A percentile compares a stretch with the other conserved stretches of the same genome.
These are phyloP conservation scores for Anarhynchus alexandrinus DNA, from an alignment of 2,113 vertebrate genomes.

Conservation along the genomic window DNA sequence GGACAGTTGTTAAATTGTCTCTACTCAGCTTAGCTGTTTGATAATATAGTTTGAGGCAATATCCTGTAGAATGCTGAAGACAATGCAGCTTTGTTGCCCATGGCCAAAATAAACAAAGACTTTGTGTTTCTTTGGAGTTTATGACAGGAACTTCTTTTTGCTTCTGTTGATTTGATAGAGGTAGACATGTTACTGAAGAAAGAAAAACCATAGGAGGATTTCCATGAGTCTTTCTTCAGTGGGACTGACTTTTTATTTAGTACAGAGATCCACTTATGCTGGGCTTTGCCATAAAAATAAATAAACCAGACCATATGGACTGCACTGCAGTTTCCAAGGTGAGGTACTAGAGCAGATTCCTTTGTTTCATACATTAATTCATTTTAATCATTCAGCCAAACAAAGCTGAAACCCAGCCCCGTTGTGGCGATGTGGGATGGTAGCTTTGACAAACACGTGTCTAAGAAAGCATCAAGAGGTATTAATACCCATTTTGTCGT, in stretches of 20 bases:
- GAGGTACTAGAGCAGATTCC: background rate
- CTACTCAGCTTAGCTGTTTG: background rate
- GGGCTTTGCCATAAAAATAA: background rate
- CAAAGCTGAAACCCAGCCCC: background rate
- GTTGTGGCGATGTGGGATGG: background rate
- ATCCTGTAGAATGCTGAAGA: background rate
- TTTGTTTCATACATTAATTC: background rate
- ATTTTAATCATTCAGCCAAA: background rate
- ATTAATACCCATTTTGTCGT: too few relatives aligned
- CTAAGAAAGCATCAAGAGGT: background rate
- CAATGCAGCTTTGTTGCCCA: background rate
- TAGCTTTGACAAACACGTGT: background rate
- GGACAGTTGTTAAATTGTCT: background rate
- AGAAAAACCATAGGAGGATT: background rate
- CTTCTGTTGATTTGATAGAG: background rate
- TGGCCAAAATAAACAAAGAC: background rate
- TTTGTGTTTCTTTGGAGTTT: background rate
- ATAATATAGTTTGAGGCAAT: background rate
- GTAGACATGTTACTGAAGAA: background rate
- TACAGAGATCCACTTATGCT: background rate
- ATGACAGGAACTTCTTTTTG: background rate
- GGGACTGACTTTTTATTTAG: background rate
- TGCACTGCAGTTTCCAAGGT: background rate
- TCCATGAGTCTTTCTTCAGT: background rate
- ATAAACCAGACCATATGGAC: accelerated